phyloP scores from a whole-genome alignment of 2,113 vertebrate genomes.

The Entelurus aequoreus region DNA sequence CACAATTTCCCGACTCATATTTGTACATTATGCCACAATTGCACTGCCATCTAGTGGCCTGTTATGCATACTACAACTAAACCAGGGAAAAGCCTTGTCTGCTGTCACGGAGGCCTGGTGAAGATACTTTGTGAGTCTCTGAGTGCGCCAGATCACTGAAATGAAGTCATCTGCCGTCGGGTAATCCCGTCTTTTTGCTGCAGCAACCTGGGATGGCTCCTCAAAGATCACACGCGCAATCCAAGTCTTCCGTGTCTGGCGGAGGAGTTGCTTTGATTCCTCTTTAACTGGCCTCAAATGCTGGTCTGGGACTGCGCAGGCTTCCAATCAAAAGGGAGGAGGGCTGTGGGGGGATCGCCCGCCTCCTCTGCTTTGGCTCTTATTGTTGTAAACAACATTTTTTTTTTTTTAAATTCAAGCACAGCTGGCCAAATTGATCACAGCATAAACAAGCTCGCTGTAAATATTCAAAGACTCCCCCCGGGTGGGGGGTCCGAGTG shows the following conservation, averaged over 20 bases:
- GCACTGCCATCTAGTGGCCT: too few relatives aligned
- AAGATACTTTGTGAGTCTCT: too few relatives aligned
- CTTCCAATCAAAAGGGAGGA: constrained; percentile 52
- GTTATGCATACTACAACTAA: too few relatives aligned
- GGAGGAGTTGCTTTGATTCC: constrained; percentile 65
- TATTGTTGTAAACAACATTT: constrained; percentile 93
- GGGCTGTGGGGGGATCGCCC: constrained; percentile 2
- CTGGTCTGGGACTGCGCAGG: constrained; percentile 65
- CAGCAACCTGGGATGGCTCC: constrained; percentile 57
- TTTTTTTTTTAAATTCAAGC: constrained; percentile 60
- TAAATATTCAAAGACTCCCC: constrained; percentile 92
- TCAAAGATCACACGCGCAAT: constrained; percentile 64
- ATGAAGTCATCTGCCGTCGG: constrained; percentile 43
- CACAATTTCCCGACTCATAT: too few relatives aligned
- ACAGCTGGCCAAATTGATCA: constrained; percentile 93
- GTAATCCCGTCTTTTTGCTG: constrained; percentile 41
- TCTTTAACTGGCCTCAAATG: constrained; percentile 70
- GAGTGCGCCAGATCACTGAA: too few relatives aligned
- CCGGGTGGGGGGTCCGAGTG: constrained; percentile 79
- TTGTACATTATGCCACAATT: too few relatives aligned
- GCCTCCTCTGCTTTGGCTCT: constrained; percentile 70
- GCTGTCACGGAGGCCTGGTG: too few relatives aligned
- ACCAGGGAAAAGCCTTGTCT: too few relatives aligned
- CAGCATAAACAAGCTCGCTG: constrained; percentile 83
- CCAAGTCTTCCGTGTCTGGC: constrained; percentile 59